A percentile compares a stretch with the other conserved stretches of the same genome.
These are phyloP conservation scores for Tetragnatha montana DNA, from an alignment of 2,888 invertebrate genomes.

Conservation along the genomic window DNA sequence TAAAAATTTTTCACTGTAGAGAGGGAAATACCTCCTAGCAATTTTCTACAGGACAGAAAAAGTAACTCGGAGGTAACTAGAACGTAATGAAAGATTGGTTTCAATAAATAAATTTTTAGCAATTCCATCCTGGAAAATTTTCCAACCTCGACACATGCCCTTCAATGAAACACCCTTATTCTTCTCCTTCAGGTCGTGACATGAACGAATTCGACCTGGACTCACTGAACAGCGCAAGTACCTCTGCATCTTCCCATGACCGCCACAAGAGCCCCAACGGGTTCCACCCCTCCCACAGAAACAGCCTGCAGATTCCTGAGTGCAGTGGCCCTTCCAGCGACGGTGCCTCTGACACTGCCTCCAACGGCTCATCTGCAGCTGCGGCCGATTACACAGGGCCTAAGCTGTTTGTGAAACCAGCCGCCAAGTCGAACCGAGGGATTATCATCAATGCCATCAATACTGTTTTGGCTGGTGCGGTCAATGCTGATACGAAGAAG, in stretches of 20 bases:
- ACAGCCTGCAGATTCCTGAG: slow-evolving; percentile 55
- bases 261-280: slow-evolving; percentile 49
- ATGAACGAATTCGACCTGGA: slow-evolving; percentile 63
- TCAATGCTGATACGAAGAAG: slow-evolving; percentile 94
- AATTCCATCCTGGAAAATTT: too few species aligned
- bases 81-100: too few species aligned
- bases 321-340: slow-evolving; percentile 71
- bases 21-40: too few species aligned
- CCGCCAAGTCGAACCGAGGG: slow-evolving; percentile 96
- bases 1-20: too few species aligned
- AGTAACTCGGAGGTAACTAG: too few species aligned
- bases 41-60: too few species aligned
- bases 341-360: slow-evolving; percentile 72
- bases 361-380: slow-evolving; percentile 68
- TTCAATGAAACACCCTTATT: neutral
- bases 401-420: slow-evolving; percentile 96
- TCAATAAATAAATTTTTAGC: too few species aligned
- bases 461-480: slow-evolving; percentile 98
- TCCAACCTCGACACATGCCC: too few species aligned
- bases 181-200: slow-evolving; percentile 37
- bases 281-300: slow-evolving; percentile 16
- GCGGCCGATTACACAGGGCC: slow-evolving; percentile 81
- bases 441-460: slow-evolving; percentile 97
- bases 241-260: slow-evolving; percentile 57
- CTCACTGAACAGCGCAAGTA: slow-evolving; percentile 67